These are phyloP conservation scores for Galeruca laticollis DNA, from an alignment of 2,888 invertebrate genomes.

Conservation along the genomic window DNA sequence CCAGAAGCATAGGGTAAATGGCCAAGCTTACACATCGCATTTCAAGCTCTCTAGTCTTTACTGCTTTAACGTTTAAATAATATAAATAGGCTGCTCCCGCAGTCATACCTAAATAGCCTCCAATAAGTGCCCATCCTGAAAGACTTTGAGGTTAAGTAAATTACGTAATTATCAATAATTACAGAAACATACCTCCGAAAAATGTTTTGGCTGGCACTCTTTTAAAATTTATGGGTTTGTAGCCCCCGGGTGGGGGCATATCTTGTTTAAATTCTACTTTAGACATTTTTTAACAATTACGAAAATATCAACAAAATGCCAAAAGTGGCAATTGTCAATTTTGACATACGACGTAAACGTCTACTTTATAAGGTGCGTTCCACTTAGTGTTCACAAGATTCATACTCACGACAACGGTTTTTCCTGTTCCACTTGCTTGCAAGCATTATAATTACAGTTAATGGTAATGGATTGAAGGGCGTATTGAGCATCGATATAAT, in stretches of 20 bases:
- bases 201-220: slow-evolving; percentile 80
- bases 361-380: too few relatives aligned
- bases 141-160: slow-evolving; percentile 46
- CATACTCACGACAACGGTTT: too few relatives aligned
- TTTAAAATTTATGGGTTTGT: slow-evolving; percentile 79
- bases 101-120: slow-evolving; percentile 72
- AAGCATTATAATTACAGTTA: too few relatives aligned
- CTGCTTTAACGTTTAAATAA: slow-evolving; percentile 68
- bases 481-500: too few relatives aligned
- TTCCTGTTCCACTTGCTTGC: too few relatives aligned
- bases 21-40: slow-evolving; percentile 83
- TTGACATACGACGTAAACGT: too few relatives aligned
- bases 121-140: slow-evolving; percentile 75
- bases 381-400: too few relatives aligned
- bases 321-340: not conserved
- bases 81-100: slow-evolving; percentile 72
- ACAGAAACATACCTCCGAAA: slow-evolving; percentile 73
- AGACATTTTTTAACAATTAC: slow-evolving; percentile 17
- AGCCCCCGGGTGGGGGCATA: slow-evolving; percentile 94
- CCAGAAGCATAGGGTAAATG: slow-evolving; percentile 80
- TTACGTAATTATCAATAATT: slow-evolving; percentile 50
- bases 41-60: slow-evolving; percentile 75
- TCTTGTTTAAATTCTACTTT: slow-evolving; percentile 77
- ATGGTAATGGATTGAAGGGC: too few relatives aligned
- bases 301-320: slow-evolving; percentile 8